Percentiles rank a stretch among this genome's conserved stretches.
These are phyloP conservation scores for Salvelinus namaycush DNA, from an alignment of 2,113 vertebrate genomes.

Conservation along the genomic window DNA sequence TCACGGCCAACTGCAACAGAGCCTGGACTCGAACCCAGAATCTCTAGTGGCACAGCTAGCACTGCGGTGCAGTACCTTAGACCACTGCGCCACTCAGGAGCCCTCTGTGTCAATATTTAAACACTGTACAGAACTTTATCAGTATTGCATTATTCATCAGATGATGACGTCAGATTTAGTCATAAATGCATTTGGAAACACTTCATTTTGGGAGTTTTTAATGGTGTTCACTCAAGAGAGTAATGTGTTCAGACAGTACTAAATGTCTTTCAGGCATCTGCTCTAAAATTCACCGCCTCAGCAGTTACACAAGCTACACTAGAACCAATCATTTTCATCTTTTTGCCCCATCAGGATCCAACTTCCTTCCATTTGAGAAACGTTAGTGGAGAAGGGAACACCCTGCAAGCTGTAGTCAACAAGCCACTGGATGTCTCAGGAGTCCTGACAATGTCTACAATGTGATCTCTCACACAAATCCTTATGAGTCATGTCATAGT, in stretches of 20 bases:
- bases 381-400: neutral
- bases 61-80: no score
- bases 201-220: slow-evolving; percentile 39
- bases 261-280: slow-evolving; percentile 22
- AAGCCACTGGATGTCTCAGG: no score
- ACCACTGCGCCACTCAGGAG: no score
- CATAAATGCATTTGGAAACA: slow-evolving; percentile 51
- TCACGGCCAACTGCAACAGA: neutral
- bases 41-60: no score
- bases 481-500: no score
- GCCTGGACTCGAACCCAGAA: neutral
- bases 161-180: slow-evolving; percentile 34
- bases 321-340: neutral
- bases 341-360: slow-evolving; percentile 8
- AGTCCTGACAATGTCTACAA: no score
- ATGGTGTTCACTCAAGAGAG: slow-evolving; percentile 17
- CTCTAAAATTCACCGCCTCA: slow-evolving; percentile 34
- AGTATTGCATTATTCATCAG: slow-evolving; percentile 39
- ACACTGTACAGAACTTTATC: slow-evolving; percentile 43
- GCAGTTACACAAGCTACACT: slow-evolving; percentile 22
- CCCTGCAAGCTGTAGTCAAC: no score
- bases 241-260: slow-evolving; percentile 14
- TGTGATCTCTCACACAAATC: no score
- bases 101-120: slow-evolving; percentile 19
- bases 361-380: slow-evolving; percentile 8